Base-by-base conservation (phyloP, 2,888 invertebrate species). In the Apamea sordens region DNA sequence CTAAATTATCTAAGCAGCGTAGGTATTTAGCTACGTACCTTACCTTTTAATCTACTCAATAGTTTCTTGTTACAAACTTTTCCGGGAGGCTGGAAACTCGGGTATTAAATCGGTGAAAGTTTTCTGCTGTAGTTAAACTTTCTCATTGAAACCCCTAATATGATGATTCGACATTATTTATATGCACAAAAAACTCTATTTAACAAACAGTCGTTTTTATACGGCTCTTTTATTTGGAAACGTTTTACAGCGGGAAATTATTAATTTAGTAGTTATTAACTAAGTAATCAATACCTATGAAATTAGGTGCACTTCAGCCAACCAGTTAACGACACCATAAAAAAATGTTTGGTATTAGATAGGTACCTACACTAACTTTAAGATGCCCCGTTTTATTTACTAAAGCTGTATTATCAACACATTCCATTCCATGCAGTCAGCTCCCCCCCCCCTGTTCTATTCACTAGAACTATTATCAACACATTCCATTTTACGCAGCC, bases 51-150 rank as follows among this genome's bases (percentile, higher is more conserved):
- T 78, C 71, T 72, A 65, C 47, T 28, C 28, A 18, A 59, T 67
- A 59, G 32, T 72, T 32, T 72, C 50, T 72, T 67, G 63, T 73
- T 61, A 21, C 32, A 24, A 72, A 63, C 32, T 85, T 85, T 85
- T 85, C 86, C 82, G 50, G 53, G 63, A 85, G 53, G 76, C 68
- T 85, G 81, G 65, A 85, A 80, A 84, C 67, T 71, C 74, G 15
- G 41, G 59, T 47, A 75, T 53, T 69, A 61, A 68, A 69, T 21
- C 32, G 36, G 73, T 70, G 69, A 83, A 83, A 85, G 81, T 72
- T 80, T 69, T 64, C 53, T 36, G 28, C 36, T 8, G 21, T 28
- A 72, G 61, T 50, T 32, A 61, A 24, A 72, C 81, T 83, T 80
- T 85, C 75, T 74, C 68, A 50, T 72, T 47, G 32, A 83, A 80